A percentile compares a stretch with the other conserved stretches of the same genome.
Evolutionary conservation across 2,113 vertebrate species (phyloP).

Genomic region (Dipodomys spectabilis): DNA sequence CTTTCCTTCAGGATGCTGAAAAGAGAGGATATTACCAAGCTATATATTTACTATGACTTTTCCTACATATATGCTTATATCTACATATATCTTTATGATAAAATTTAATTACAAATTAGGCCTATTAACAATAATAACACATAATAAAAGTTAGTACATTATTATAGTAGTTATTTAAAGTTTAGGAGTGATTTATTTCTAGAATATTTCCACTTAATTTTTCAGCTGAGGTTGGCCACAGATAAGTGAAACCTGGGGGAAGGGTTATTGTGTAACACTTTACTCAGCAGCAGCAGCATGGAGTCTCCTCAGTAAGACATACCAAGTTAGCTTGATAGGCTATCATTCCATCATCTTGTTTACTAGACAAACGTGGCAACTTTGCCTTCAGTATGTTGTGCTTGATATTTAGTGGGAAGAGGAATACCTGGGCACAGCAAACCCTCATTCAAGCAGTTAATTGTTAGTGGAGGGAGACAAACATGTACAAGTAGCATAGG

Average conservation of each 20-base stretch:
- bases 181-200: background rate
- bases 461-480: background rate
- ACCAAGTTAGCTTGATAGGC: background rate
- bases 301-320: background rate
- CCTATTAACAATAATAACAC: background rate
- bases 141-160: background rate
- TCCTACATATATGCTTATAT: too few species aligned
- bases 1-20: background rate
- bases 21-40: background rate
- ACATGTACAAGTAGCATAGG: fast-evolving
- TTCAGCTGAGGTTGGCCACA: background rate
- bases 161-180: background rate
- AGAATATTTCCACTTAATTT: background rate
- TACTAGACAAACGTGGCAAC: background rate
- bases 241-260: background rate
- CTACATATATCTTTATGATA: too few species aligned
- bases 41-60: background rate
- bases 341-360: background rate
- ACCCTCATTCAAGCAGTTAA: background rate
- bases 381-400: background rate
- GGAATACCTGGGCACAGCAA: background rate
- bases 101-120: background rate
- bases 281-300: background rate
- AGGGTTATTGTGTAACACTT: background rate
- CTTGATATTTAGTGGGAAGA: background rate